These are phyloP conservation scores for Nemotelus nigrinus DNA, from an alignment of 2,888 invertebrate genomes.

Conservation along the genomic window DNA sequence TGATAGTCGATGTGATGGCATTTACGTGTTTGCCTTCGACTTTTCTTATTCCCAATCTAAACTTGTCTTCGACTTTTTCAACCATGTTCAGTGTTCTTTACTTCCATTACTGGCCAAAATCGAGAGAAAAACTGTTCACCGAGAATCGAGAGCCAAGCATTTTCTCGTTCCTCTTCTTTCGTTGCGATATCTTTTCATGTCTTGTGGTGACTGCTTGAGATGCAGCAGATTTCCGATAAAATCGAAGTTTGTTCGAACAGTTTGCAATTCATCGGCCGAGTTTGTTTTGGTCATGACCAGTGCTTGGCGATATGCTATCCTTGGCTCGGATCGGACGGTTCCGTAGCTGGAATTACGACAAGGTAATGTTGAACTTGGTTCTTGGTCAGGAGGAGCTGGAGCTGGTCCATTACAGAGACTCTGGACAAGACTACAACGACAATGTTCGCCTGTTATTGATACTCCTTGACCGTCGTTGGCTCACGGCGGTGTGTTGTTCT, in stretches of 20 bases:
- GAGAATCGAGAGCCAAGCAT: neutral
- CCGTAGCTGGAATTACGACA: neutral
- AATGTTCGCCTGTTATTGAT: slow-evolving; percentile 12
- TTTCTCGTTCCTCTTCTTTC: neutral
- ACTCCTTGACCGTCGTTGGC: slow-evolving; percentile 21
- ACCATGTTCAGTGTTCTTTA: neutral
- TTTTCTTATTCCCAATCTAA: slow-evolving; percentile 6
- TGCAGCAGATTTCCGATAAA: slow-evolving; percentile 25
- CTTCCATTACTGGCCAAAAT: slow-evolving; percentile 1
- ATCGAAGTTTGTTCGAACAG: slow-evolving; percentile 22
- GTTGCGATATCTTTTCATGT: neutral
- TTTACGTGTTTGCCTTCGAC: neutral
- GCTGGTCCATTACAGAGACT: neutral
- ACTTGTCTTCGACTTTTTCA: neutral
- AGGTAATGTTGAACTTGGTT: neutral
- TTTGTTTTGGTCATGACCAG: slow-evolving; percentile 1
- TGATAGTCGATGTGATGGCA: neutral
- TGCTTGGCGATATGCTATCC: neutral
- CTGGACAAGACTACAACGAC: neutral
- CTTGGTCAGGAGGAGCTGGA: neutral
- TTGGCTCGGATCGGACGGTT: neutral
- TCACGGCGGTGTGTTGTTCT: neutral
- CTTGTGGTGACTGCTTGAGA: too few species aligned
- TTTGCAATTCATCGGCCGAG: slow-evolving; percentile 24
- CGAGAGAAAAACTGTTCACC: neutral